Percentiles rank a stretch among this genome's conserved stretches.
phyloP scores from a whole-genome alignment of 2,113 vertebrate genomes.

The Cynopterus brachyotis region DNA sequence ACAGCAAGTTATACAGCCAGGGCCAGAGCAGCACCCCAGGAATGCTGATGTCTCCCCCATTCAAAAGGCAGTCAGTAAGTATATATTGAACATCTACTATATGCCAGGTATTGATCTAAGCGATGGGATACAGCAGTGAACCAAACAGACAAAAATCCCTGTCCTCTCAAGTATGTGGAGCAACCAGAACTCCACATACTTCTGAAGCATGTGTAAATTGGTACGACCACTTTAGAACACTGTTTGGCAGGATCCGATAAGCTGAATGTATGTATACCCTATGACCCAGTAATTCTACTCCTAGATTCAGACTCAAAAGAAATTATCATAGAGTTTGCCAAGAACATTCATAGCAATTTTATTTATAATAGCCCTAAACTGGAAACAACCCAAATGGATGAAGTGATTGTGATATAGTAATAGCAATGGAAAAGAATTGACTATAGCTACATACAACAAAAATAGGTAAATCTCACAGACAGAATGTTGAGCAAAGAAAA shows the following conservation, averaged over 20 bases:
- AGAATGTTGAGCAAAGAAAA: background rate
- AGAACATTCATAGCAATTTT: background rate
- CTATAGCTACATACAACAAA: background rate
- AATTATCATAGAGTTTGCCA: background rate
- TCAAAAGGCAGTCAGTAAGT: background rate
- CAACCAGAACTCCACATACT: background rate
- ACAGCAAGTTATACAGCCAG: background rate
- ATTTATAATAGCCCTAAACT: background rate
- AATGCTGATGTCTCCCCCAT: background rate
- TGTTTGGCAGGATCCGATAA: background rate
- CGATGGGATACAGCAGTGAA: background rate
- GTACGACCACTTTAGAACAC: background rate
- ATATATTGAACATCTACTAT: background rate
- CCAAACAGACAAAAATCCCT: background rate
- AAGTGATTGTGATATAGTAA: background rate
- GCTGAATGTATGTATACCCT: background rate
- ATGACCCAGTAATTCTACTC: background rate
- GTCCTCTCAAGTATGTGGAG: background rate
- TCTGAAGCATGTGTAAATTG: background rate
- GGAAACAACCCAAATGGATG: constrained; percentile 22
- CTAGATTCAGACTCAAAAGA: background rate
- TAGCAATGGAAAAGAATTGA: background rate
- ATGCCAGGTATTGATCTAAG: background rate
- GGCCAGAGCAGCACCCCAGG: background rate
- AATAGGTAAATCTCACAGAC: background rate